phyloP scores from a whole-genome alignment of 2,113 vertebrate species.

The Urocitellus parryii region DNA sequence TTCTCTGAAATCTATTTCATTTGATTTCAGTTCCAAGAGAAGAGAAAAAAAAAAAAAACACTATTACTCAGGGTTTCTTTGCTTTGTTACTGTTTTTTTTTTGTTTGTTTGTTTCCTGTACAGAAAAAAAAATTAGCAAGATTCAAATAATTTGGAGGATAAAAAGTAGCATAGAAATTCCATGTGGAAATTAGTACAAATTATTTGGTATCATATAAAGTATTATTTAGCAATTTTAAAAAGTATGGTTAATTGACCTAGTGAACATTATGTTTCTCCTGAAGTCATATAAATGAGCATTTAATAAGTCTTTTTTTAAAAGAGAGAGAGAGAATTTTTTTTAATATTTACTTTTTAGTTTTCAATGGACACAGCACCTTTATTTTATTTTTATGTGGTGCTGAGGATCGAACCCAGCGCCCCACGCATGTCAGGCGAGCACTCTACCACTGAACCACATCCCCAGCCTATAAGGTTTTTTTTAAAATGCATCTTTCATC shows the following conservation, averaged over 20 bases:
- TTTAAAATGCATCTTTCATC: constrained; percentile 14
- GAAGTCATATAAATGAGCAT: constrained; percentile 57
- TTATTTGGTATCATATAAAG: constrained; percentile 12
- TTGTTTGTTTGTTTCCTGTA: not conserved
- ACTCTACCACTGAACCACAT: too few relatives aligned
- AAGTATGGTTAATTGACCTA: constrained; percentile 45
- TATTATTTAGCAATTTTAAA: constrained; percentile 37
- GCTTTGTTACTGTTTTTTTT: constrained; percentile 1
- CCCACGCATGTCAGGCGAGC: too few relatives aligned
- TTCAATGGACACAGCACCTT: too few relatives aligned
- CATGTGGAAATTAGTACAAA: not conserved
- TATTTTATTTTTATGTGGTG: too few relatives aligned
- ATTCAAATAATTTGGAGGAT: not conserved
- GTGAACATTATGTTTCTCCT: constrained; percentile 31
- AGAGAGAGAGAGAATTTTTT: too few relatives aligned
- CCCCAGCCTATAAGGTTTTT: not conserved
- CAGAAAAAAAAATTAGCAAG: constrained; percentile 16
- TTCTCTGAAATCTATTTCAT: constrained; percentile 11
- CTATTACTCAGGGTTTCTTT: not conserved
- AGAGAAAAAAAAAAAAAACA: constrained; percentile 27
- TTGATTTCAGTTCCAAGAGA: constrained; percentile 22
- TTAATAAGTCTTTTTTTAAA: constrained; percentile 6
- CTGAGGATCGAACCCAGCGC: too few relatives aligned
- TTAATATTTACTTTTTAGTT: too few relatives aligned
- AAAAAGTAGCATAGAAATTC: constrained; percentile 1